These are phyloP conservation scores for Tanaodytes sp. DNA, from an alignment of 2,888 invertebrate genomes.

Conservation along the genomic window DNA sequence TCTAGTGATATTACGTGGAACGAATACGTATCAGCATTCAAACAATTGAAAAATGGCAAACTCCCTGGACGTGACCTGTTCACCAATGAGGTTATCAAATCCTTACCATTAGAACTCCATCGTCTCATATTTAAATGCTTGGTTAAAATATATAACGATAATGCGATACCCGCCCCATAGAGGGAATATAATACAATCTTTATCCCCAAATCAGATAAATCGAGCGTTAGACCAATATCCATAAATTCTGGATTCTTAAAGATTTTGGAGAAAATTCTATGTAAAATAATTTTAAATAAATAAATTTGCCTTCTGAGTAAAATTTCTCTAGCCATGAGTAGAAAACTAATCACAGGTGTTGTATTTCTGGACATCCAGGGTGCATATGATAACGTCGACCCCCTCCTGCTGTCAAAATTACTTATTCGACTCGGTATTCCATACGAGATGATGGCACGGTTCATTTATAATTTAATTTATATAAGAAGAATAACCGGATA, in stretches of 20 bases:
- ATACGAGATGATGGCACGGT: not conserved
- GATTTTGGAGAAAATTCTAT: conserved; percentile 9
- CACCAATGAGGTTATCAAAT: too few species aligned
- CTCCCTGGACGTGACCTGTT: too few species aligned
- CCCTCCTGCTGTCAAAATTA: not conserved
- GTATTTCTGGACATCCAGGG: conserved; percentile 4
- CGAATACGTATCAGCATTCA: too few species aligned
- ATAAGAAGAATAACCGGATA: too few species aligned
- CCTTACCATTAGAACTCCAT: too few species aligned
- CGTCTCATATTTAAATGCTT: too few species aligned
- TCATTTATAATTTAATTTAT: too few species aligned
- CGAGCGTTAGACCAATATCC: conserved; percentile 10
- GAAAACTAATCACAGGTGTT: not conserved
- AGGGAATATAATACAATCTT: conserved; percentile 11
- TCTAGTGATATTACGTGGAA: too few species aligned
- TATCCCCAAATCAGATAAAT: conserved; percentile 11
- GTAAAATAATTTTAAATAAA: too few species aligned
- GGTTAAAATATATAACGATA: too few species aligned
- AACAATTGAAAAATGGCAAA: too few species aligned
- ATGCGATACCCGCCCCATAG: too few species aligned
- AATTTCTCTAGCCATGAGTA: not conserved
- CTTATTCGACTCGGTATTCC: not conserved
- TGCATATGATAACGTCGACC: conserved; percentile 12
- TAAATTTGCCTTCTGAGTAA: not conserved
- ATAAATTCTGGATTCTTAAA: conserved; percentile 8